These are phyloP conservation scores for Masnerella sp. DNA, from an alignment of 2,888 invertebrate genomes.

Conservation along the genomic window DNA sequence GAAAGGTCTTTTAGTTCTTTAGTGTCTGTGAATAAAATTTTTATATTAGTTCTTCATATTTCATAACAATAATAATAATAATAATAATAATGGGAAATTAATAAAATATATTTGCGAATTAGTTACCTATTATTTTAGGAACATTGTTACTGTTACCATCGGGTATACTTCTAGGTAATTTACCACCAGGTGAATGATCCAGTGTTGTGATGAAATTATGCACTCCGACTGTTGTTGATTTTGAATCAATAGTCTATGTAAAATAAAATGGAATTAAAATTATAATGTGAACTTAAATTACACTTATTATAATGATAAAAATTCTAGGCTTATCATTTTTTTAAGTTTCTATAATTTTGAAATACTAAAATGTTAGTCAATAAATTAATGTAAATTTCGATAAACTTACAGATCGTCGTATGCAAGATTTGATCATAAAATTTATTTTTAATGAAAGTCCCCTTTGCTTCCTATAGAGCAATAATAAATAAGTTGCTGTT, in stretches of 20 bases:
- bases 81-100: not conserved
- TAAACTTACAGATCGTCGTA: conserved; percentile 64
- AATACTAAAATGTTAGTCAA: not conserved
- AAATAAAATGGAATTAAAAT: not conserved
- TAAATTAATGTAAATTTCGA: not conserved
- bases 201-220: conserved; percentile 69
- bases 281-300: not conserved
- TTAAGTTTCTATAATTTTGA: not conserved
- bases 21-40: no score
- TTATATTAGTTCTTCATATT: no score
- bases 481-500: conserved; percentile 86
- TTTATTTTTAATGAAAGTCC: conserved; percentile 79
- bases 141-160: conserved; percentile 57
- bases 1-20: no score
- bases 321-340: not conserved
- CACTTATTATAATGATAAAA: not conserved
- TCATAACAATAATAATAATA: no score
- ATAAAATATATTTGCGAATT: no score
- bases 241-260: conserved; percentile 19
- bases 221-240: conserved; percentile 51
- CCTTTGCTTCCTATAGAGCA: conserved; percentile 81
- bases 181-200: conserved; percentile 70
- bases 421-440: conserved; percentile 69
- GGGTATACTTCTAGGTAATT: conserved; percentile 46
- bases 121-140: conserved; percentile 63